Evolutionary conservation across 1,140 invertebrate species (phyloP).

Genomic region (Saxidomus purpurata): DNA sequence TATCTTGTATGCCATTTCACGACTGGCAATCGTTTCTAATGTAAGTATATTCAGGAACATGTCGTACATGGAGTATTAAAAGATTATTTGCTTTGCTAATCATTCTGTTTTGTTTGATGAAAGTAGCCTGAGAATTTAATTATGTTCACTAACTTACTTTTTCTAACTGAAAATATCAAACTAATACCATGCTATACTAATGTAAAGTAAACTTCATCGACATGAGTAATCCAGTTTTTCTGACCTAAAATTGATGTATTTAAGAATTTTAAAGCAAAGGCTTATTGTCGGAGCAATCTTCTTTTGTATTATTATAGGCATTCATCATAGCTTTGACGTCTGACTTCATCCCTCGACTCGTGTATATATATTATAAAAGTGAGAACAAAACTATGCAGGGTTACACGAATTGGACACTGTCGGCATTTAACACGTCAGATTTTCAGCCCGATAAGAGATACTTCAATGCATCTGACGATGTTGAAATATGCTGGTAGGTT

Average conservation of each 20-base stretch:
- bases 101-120: no score
- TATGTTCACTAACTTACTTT: no score
- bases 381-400: slow-evolving; percentile 90
- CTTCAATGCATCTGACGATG: slow-evolving; percentile 85
- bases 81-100: no score
- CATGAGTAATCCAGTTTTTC: no score
- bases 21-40: slow-evolving; percentile 95
- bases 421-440: slow-evolving; percentile 93
- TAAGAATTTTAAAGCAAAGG: no score
- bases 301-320: slow-evolving; percentile 75
- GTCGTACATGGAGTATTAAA: no score
- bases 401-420: slow-evolving; percentile 94
- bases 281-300: no score
- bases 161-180: no score
- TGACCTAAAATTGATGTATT: no score
- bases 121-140: no score
- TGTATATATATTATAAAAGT: slow-evolving; percentile 88
- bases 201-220: no score
- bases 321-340: slow-evolving; percentile 85
- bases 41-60: slow-evolving; percentile 89
- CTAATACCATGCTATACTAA: no score
- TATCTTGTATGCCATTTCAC: slow-evolving; percentile 84
- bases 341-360: slow-evolving; percentile 83
- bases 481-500: slow-evolving; percentile 88
- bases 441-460: slow-evolving; percentile 89